These are phyloP conservation scores for Coryphaenoides rupestris DNA, from an alignment of 2,113 vertebrate species.

Conservation along the genomic window DNA sequence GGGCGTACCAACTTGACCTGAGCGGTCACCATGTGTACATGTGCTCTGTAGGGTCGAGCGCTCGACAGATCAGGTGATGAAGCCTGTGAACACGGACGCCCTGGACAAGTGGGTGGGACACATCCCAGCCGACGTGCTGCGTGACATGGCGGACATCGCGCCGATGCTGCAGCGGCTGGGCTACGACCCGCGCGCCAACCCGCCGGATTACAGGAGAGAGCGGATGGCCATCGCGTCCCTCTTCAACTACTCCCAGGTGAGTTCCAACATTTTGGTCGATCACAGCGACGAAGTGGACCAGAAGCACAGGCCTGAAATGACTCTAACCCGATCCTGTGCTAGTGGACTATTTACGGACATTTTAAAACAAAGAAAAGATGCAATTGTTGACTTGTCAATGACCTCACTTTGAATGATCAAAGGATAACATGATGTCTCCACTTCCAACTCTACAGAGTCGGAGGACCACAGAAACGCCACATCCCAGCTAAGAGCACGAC, in stretches of 20 bases:
- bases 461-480: constrained; percentile 45
- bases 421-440: background rate
- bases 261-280: too few species aligned
- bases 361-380: too few species aligned
- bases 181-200: constrained; percentile 90
- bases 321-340: too few species aligned
- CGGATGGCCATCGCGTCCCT: constrained; percentile 55
- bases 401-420: too few species aligned
- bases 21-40: background rate
- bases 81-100: constrained; percentile 89
- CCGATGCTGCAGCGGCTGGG: constrained; percentile 92
- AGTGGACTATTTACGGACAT: too few species aligned
- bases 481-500: constrained; percentile 34
- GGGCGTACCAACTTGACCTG: too few species aligned
- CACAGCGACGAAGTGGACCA: too few species aligned
- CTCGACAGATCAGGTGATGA: constrained; percentile 95
- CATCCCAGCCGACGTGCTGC: constrained; percentile 86
- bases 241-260: constrained; percentile 46
- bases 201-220: constrained; percentile 83
- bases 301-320: too few species aligned
- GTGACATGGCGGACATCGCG: constrained; percentile 90
- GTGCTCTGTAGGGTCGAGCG: constrained; percentile 82
- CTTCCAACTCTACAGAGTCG: constrained; percentile 31
- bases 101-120: constrained; percentile 90
- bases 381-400: too few species aligned